Evolutionary conservation across 2,797 vertebrate genomes (phyloP).

Genomic region (Echiichthys vipera): DNA sequence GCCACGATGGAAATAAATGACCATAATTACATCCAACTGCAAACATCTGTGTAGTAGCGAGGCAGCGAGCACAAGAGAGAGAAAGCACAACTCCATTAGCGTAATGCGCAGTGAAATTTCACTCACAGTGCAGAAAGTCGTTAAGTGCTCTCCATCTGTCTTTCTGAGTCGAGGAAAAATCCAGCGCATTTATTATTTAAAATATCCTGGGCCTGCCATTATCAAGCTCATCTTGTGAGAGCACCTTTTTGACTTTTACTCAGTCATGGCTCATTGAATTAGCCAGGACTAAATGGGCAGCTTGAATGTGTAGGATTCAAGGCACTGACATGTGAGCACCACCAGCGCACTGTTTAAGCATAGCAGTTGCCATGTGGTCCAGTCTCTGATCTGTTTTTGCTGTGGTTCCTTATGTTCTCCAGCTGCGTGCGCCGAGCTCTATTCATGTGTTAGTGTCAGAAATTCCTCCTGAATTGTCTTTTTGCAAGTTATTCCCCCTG

Average conservation of each 20-base stretch:
- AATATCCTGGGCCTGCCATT: slow-evolving; percentile 74
- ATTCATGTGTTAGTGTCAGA: slow-evolving; percentile 6
- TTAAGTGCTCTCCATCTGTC: slow-evolving; percentile 89
- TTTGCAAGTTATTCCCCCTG: neutral
- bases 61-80: slow-evolving; percentile 37
- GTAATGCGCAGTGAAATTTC: slow-evolving; percentile 86
- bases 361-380: slow-evolving; percentile 13
- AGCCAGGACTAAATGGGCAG: slow-evolving; percentile 62
- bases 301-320: slow-evolving; percentile 56
- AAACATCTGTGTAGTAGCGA: slow-evolving; percentile 80
- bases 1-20: slow-evolving; percentile 83
- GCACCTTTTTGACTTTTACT: slow-evolving; percentile 74
- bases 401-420: slow-evolving; percentile 1
- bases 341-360: slow-evolving; percentile 17
- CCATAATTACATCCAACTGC: slow-evolving; percentile 85
- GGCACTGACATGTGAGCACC: slow-evolving; percentile 47
- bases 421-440: slow-evolving; percentile 8
- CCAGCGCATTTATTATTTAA: slow-evolving; percentile 86
- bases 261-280: slow-evolving; percentile 72
- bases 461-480: slow-evolving; percentile 11
- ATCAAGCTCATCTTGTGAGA: slow-evolving; percentile 69
- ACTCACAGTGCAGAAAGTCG: slow-evolving; percentile 81
- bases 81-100: slow-evolving; percentile 85
- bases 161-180: slow-evolving; percentile 79
- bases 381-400: slow-evolving; percentile 33